Percentiles rank a stretch among this genome's conserved stretches.
Evolutionary conservation across 2,797 vertebrate genomes (phyloP).

Genomic region (Epinephelus awoara): DNA sequence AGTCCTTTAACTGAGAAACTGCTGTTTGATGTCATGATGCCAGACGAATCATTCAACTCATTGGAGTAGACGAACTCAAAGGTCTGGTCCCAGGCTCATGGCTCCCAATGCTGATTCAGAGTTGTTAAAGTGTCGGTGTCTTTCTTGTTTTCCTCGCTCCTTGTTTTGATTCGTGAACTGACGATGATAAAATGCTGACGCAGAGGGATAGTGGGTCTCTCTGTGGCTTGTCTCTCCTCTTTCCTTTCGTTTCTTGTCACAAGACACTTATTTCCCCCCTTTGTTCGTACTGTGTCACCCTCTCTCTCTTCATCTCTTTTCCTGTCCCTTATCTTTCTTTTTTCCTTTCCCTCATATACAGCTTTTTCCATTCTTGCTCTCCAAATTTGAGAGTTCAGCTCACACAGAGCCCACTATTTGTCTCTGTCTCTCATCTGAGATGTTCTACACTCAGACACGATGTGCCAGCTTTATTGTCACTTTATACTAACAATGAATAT

Average conservation of each 20-base stretch:
- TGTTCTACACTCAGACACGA: conserved; percentile 7
- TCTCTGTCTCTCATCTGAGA: conserved; percentile 24
- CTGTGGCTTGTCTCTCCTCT: conserved; percentile 37
- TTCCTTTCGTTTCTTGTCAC: conserved; percentile 7
- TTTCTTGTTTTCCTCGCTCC: background rate
- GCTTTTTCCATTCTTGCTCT: conserved; percentile 8
- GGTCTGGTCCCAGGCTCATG: too few relatives aligned
- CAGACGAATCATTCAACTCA: too few relatives aligned
- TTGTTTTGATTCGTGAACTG: conserved; percentile 29
- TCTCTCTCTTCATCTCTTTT: background rate
- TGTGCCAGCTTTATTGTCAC: background rate
- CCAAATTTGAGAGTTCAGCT: conserved; percentile 17
- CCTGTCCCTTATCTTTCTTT: background rate
- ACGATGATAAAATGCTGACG: conserved; percentile 16
- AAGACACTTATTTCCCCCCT: background rate
- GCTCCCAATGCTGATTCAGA: conserved; percentile 17
- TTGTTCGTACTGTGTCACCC: background rate
- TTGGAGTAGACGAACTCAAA: too few relatives aligned
- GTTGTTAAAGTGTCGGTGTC: conserved; percentile 38
- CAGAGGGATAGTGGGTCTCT: conserved; percentile 69
- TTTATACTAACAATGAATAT: background rate
- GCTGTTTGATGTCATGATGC: too few relatives aligned
- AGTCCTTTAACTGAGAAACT: too few relatives aligned
- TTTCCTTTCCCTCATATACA: background rate
- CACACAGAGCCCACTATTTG: conserved; percentile 48